These are phyloP conservation scores for Acinonyx jubatus DNA, from an alignment of 2,113 vertebrate genomes.

Conservation along the genomic window DNA sequence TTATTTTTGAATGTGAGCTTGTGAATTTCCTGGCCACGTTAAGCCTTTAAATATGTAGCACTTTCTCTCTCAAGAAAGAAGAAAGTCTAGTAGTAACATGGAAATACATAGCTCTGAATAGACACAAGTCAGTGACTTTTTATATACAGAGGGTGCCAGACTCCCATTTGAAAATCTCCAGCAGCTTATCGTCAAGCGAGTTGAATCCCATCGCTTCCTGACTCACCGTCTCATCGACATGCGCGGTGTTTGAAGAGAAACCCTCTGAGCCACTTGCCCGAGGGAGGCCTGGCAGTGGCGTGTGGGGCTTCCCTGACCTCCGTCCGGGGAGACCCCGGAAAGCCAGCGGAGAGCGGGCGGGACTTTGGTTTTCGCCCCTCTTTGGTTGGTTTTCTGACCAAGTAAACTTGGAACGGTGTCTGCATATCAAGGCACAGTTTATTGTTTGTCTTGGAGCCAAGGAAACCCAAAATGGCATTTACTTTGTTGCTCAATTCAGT, in stretches of 20 bases:
- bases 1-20: slow-evolving; percentile 49
- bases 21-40: slow-evolving; percentile 50
- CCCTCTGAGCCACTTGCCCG: rapidly evolving
- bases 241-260: background rate
- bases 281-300: background rate
- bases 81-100: background rate
- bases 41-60: slow-evolving; percentile 41
- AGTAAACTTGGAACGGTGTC: background rate
- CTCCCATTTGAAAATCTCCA: background rate
- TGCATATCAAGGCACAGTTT: background rate
- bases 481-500: background rate
- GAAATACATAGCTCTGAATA: background rate
- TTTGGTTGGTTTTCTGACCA: background rate
- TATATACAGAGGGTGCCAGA: background rate
- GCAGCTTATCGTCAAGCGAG: background rate
- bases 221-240: background rate
- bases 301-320: too few species aligned
- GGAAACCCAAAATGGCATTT: background rate
- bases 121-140: background rate
- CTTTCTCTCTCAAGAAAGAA: slow-evolving; percentile 13
- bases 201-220: background rate
- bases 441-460: background rate
- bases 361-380: background rate
- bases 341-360: background rate
- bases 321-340: too few species aligned